phyloP scores from a whole-genome alignment of 2,113 vertebrate species.

The Macrotis lagotis region DNA sequence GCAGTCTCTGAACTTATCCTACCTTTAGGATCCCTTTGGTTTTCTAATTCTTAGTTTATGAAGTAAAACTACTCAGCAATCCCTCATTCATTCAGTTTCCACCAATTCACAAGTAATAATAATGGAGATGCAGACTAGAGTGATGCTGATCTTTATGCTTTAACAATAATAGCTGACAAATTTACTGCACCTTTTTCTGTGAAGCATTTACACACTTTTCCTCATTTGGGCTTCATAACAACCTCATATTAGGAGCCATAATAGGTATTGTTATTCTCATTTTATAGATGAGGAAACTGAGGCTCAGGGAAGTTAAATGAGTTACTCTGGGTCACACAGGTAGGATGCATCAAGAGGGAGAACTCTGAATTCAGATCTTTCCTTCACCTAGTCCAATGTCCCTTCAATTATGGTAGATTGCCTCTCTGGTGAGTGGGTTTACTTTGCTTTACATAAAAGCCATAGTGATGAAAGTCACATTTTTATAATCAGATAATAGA shows the following conservation, averaged over 20 bases:
- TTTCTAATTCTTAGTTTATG: slow-evolving; percentile 59
- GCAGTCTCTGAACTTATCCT: slow-evolving; percentile 50
- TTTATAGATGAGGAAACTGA: not conserved
- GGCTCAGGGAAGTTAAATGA: not conserved
- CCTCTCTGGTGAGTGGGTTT: not conserved
- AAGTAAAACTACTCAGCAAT: slow-evolving; percentile 21
- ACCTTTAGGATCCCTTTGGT: slow-evolving; percentile 32
- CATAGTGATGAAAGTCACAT: not conserved
- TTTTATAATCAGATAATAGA: not conserved
- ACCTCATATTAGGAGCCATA: not conserved
- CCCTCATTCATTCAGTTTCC: slow-evolving; percentile 57
- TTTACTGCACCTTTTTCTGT: not conserved
- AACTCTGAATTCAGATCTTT: not conserved
- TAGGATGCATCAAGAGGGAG: not conserved
- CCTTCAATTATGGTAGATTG: not conserved
- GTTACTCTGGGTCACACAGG: not conserved
- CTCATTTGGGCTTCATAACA: not conserved
- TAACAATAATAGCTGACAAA: not conserved
- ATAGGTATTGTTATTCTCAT: not conserved
- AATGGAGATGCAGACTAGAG: not conserved
- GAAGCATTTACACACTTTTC: not conserved
- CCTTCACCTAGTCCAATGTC: not conserved
- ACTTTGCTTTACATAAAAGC: not conserved
- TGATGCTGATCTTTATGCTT: slow-evolving; percentile 41
- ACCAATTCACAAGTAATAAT: slow-evolving; percentile 47